Evolutionary conservation across 2,888 invertebrate genomes (phyloP), one percentile per base, ranked within the genome.

Genomic region (Scrobipalpa atriplicella): DNA sequence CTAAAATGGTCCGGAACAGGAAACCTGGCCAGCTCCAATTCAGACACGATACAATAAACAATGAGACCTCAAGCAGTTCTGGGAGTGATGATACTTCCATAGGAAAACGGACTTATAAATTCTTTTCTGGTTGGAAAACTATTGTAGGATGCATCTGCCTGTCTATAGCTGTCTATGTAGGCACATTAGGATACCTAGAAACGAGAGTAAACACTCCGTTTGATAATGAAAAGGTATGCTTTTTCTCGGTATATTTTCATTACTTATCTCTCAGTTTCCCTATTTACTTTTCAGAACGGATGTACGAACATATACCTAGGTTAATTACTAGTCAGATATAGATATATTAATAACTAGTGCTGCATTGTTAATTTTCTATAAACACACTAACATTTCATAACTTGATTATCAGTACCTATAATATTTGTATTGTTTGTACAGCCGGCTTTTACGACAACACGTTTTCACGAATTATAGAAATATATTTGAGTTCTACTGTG

Each of bases 161-260:
- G 67, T 84, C 93, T 0, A 92, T 97, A 63, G 97, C 97, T 1
- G 94, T 95, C 0, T 95, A 95, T 81, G 95, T 96, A 73, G 95
- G 96, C 64, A 96, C 96, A 74, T 88, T 96, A 77, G 98, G 98
- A 1, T 98, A 98, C 80, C 85, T 97, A 70, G 97, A 98, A 89
- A 98, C 97, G 0, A 93, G 97, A 72, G 97, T 98, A 0, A 97
- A 97, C 82, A 98, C 98, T 0, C 97, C 97, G 0, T 95, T 96
- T 72, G 95, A 96, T 77, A 95, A 95, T 72, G 95, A 95, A 72
- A 97, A 96, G 93, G 96, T 96, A 84, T 64, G 72, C n/a, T 58
- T 19, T 16, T n/a, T 10, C 19, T 52, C 52, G 10, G 36, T 2
- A 36, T 36, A 11, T 3, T 13, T 36, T 54, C 1, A 6, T 18